A percentile compares a stretch with the other conserved stretches of the same genome.
Conservation (phyloP, 2,797 vertebrate species). For the Lophura swinhoii region DNA sequence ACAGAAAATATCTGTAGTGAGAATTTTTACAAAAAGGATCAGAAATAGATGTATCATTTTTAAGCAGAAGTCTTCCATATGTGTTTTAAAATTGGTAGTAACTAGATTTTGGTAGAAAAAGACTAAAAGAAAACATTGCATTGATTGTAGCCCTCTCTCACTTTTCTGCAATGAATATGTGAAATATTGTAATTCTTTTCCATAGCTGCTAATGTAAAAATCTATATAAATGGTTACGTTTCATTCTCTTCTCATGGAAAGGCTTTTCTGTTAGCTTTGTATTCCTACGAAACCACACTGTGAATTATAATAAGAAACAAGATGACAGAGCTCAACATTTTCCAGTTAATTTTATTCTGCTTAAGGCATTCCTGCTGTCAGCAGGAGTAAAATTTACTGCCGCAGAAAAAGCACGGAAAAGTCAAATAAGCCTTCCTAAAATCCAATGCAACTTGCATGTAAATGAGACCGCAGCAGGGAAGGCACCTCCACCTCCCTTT, state of each 20-base stretch:
- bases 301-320: neutral
- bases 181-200: neutral
- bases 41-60: neutral
- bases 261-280: neutral
- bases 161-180: neutral
- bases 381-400: conserved; percentile 53
- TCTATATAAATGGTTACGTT: neutral
- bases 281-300: conserved; percentile 1
- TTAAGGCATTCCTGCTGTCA: conserved; percentile 43
- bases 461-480: conserved; percentile 29
- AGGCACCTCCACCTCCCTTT: neutral
- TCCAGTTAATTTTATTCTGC: neutral
- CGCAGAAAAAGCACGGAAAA: conserved; percentile 45
- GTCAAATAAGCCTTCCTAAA: conserved; percentile 38
- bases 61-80: neutral
- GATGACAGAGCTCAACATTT: conserved; percentile 11
- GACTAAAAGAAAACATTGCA: neutral
- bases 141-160: neutral
- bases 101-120: neutral
- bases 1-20: neutral
- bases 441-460: neutral
- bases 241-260: neutral
- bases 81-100: neutral
- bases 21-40: neutral
- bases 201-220: neutral